Evolutionary conservation across 2,797 vertebrate species (phyloP).

Genomic region (Myoxocephalus aenaeus): DNA sequence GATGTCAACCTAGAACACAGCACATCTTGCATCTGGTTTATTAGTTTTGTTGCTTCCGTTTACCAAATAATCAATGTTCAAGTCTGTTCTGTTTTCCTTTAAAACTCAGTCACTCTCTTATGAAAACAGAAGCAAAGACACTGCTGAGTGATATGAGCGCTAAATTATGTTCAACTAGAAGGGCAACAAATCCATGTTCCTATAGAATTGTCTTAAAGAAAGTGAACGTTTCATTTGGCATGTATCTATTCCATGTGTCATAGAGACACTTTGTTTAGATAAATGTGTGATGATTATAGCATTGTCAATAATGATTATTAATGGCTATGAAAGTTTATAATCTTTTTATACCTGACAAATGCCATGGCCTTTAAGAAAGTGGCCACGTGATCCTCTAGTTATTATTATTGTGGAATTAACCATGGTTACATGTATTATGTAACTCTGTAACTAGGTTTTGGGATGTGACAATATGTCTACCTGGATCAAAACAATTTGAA

Average conservation of each 20-base stretch:
- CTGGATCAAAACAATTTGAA: background rate
- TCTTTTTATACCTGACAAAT: background rate
- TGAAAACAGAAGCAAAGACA: background rate
- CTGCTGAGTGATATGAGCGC: background rate
- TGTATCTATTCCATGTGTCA: background rate
- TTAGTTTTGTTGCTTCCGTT: background rate
- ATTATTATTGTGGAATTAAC: background rate
- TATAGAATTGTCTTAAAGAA: background rate
- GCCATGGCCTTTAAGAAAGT: background rate
- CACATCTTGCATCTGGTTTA: background rate
- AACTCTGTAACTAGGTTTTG: background rate
- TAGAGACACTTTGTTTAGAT: background rate
- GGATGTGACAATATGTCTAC: background rate
- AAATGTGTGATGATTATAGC: background rate
- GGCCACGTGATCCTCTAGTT: background rate
- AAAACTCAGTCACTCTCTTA: background rate
- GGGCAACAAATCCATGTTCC: background rate
- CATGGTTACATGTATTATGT: background rate
- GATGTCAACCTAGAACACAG: background rate
- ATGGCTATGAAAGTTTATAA: background rate
- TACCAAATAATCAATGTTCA: background rate
- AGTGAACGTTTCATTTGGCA: background rate
- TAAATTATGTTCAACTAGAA: background rate
- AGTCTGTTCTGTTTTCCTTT: background rate
- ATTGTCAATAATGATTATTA: conserved; percentile 2